Conservation (phyloP, 2,113 vertebrate species). For the Scomber japonicus region DNA sequence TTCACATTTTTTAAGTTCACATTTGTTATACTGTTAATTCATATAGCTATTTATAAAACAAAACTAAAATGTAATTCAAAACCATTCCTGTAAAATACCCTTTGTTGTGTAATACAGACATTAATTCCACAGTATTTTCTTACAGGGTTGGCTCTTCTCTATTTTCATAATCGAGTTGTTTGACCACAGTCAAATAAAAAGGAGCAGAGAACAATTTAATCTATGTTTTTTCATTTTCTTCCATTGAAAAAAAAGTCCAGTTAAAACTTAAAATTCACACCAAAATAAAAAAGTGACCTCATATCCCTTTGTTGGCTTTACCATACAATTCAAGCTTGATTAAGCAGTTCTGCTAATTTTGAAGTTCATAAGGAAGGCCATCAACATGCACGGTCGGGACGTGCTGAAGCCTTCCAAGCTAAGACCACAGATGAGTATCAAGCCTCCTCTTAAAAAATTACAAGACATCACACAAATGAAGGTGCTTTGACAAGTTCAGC, state of each 20-base stretch:
- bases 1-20: slow-evolving; percentile 87
- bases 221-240: slow-evolving; percentile 47
- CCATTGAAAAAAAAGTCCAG: not conserved
- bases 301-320: slow-evolving; percentile 64
- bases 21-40: slow-evolving; percentile 86
- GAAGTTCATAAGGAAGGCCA: slow-evolving; percentile 61
- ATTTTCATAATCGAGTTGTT: slow-evolving; percentile 61
- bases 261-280: slow-evolving; percentile 29
- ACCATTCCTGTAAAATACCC: slow-evolving; percentile 83
- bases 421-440: slow-evolving; percentile 64
- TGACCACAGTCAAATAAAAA: slow-evolving; percentile 68
- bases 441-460: slow-evolving; percentile 62
- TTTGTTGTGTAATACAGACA: slow-evolving; percentile 82
- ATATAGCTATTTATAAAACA: slow-evolving; percentile 85
- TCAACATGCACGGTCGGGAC: slow-evolving; percentile 64
- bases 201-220: slow-evolving; percentile 45
- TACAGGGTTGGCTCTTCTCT: slow-evolving; percentile 66
- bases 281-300: slow-evolving; percentile 46
- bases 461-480: slow-evolving; percentile 78
- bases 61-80: slow-evolving; percentile 76
- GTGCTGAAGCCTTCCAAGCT: slow-evolving; percentile 55
- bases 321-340: slow-evolving; percentile 56
- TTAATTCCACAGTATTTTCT: slow-evolving; percentile 76
- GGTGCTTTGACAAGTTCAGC: slow-evolving; percentile 75
- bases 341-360: slow-evolving; percentile 59